These are phyloP conservation scores for Graptemys geographica DNA, from an alignment of 2,797 vertebrate genomes.

Conservation along the genomic window DNA sequence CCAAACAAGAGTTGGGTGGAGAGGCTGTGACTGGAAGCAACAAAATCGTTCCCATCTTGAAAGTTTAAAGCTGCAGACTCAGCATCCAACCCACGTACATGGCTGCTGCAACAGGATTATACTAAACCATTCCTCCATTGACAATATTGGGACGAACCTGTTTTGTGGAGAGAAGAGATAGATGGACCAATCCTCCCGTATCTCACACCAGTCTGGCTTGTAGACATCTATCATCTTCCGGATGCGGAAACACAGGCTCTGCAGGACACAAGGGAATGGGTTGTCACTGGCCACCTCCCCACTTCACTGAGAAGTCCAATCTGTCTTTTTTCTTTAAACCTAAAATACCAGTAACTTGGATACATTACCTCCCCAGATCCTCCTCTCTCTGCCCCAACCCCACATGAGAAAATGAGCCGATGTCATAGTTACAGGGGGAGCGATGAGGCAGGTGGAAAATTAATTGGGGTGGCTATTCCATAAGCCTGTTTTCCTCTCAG, in stretches of 20 bases:
- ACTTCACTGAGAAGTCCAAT: background rate
- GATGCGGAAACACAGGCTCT: constrained; percentile 96
- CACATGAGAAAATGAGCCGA: background rate
- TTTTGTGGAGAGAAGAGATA: constrained; percentile 98
- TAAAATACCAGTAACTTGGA: background rate
- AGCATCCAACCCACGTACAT: background rate
- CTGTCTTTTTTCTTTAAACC: constrained; percentile 5
- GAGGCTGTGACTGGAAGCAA: background rate
- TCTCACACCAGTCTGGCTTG: constrained; percentile 95
- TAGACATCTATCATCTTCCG: constrained; percentile 98
- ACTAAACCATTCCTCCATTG: background rate
- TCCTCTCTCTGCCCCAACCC: background rate
- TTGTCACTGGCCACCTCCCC: background rate
- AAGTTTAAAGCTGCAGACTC: background rate
- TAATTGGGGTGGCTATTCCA: background rate
- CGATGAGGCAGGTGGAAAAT: background rate
- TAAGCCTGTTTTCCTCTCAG: background rate
- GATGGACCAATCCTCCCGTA: constrained; percentile 95
- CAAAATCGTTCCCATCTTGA: background rate
- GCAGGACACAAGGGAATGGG: constrained; percentile 47
- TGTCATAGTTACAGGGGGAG: background rate
- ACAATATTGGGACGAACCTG: constrained; percentile 85
- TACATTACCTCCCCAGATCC: background rate
- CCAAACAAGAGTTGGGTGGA: constrained; percentile 12
- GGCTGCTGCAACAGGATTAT: background rate